Conservation (phyloP, 2,888 invertebrate genomes). For the Deilephila porcellus region DNA sequence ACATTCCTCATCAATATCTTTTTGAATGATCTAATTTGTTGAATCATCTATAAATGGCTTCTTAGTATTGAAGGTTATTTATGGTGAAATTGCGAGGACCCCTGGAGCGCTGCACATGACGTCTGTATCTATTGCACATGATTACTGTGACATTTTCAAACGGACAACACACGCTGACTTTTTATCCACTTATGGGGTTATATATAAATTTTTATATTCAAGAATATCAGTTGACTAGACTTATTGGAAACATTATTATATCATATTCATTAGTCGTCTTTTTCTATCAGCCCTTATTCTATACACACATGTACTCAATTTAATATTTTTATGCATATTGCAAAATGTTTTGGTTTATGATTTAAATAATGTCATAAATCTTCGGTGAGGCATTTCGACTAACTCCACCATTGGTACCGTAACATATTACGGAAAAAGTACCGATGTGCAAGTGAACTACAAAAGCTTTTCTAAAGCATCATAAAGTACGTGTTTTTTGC, state of each 20-base stretch:
- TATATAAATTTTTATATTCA: neutral
- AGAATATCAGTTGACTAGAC: neutral
- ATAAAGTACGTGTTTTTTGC: neutral
- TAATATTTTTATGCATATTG: too few relatives aligned
- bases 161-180: neutral
- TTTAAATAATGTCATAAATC: too few relatives aligned
- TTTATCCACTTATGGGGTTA: neutral
- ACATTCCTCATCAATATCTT: neutral
- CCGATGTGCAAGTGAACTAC: too few relatives aligned
- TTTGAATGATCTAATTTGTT: neutral
- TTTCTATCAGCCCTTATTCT: too few relatives aligned
- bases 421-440: too few relatives aligned
- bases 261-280: too few relatives aligned
- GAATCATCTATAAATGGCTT: neutral
- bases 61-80: neutral
- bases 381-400: too few relatives aligned
- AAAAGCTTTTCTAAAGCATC: neutral
- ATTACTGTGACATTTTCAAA: neutral
- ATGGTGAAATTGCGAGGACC: neutral
- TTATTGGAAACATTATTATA: too few relatives aligned
- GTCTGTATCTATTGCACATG: conserved; percentile 9
- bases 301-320: too few relatives aligned
- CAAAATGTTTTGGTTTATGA: too few relatives aligned
- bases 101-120: conserved; percentile 20
- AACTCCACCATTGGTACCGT: too few relatives aligned